Conservation (phyloP, 2,888 invertebrate genomes). For the Eristalis arbustorum region DNA sequence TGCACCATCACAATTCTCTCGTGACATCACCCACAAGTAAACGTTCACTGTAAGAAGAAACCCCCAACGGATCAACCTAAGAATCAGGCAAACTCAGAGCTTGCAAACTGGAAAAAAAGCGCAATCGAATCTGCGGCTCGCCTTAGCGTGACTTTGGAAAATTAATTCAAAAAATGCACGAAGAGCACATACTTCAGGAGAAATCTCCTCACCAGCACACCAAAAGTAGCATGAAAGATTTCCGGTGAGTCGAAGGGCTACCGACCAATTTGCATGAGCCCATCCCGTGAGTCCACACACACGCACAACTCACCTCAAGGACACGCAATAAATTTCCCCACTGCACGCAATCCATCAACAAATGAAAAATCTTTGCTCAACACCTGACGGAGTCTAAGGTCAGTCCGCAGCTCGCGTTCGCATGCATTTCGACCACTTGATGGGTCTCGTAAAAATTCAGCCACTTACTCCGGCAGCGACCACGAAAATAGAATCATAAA, state of each 20-base stretch:
- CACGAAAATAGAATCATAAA: slow-evolving; percentile 13
- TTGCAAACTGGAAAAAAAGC: too few species aligned
- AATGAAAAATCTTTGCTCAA: slow-evolving; percentile 23
- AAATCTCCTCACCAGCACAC: background rate
- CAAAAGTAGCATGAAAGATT: background rate
- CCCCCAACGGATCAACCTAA: too few species aligned
- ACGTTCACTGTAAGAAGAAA: too few species aligned
- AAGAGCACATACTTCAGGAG: too few species aligned
- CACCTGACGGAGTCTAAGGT: background rate
- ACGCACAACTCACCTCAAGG: slow-evolving; percentile 40
- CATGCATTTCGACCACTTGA: background rate
- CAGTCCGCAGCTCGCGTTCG: background rate
- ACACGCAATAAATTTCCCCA: slow-evolving; percentile 10
- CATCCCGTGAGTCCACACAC: background rate
- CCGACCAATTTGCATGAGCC: slow-evolving; percentile 15
- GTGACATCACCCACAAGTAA: too few species aligned
- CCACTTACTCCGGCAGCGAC: background rate
- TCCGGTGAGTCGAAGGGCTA: background rate
- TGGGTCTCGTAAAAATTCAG: background rate
- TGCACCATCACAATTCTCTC: too few species aligned
- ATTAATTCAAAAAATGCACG: too few species aligned
- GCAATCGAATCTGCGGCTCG: too few species aligned
- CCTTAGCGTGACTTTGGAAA: too few species aligned
- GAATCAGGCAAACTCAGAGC: too few species aligned
- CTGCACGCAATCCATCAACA: slow-evolving; percentile 29